Evolutionary conservation across 2,797 vertebrate genomes (phyloP), one percentile per base, ranked within the genome.

Genomic region (Pteronotus mesoamericanus): DNA sequence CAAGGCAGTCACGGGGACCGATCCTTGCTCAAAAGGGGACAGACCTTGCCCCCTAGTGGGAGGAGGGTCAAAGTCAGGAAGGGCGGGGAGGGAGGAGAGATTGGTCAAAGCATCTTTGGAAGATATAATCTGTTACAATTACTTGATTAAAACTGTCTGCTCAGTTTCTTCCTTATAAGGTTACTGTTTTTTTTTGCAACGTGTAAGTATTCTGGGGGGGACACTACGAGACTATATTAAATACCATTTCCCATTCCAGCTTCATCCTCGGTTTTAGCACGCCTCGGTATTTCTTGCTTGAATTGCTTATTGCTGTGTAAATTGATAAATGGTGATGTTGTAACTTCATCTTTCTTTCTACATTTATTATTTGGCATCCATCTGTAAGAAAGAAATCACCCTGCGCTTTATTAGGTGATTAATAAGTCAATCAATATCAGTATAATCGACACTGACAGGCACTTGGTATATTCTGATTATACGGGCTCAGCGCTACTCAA

Each of bases 11-110:
- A 3, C 19, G 2, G 0, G 39, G 44, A 22, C 51, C 44, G 15
- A 9, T 22, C 57, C 10, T 2, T 6, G 32, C 22, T 71, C 32
- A 37, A 37, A n/a, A n/a, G 77, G 55, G 26, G 11, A 5, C 0
- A 37, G 53, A 34, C 4, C 26, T 86, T 16, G 3, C 12, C 29
- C 18, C 6, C 10, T n/a, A 9, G 7, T 5, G 44, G 55, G 39
- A 37, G 19, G 14, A 9, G 3, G 26, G 4, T 32, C 53, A 37
- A 26, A n/a, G 64, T 19, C 16, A 1, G 0, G 7, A 21, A 34
- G 32, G 8, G 53, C 34, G 0, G 1, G 6, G 1, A 21, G 21
- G 11, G 1, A 26, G 5, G 37, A 2, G 2, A 2, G 0, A 3
- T 0, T 4, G n/a, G 2, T 24, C 18, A 26, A 11, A 16, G 9